Evolutionary conservation across 2,113 vertebrate species (phyloP).

Genomic region (Poicephalus meyeri): DNA sequence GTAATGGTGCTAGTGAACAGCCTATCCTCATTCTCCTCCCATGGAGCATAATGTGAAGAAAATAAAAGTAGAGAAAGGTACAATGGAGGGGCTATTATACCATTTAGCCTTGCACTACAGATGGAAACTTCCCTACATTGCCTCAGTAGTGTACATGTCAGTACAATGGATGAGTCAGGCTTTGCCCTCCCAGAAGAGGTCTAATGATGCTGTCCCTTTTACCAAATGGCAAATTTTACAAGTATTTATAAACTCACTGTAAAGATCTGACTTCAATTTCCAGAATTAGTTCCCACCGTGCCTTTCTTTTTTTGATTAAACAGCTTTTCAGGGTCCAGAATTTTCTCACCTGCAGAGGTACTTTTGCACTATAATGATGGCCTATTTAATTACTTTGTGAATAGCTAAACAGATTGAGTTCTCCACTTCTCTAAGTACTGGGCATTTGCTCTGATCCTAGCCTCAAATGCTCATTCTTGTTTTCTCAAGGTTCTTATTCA

Average conservation of each 20-base stretch:
- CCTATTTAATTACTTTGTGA: not conserved
- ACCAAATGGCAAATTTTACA: not conserved
- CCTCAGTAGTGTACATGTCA: not conserved
- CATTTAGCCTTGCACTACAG: not conserved
- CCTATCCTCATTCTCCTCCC: not conserved
- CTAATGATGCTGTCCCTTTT: not conserved
- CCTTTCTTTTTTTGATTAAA: not conserved
- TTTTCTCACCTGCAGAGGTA: not conserved
- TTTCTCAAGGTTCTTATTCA: not conserved
- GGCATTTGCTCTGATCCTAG: not conserved
- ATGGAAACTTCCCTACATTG: not conserved
- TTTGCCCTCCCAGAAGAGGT: not conserved
- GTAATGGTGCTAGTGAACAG: not conserved
- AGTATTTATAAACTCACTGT: not conserved
- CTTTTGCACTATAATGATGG: not conserved
- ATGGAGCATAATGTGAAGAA: not conserved
- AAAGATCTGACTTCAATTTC: not conserved
- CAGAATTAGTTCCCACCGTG: not conserved
- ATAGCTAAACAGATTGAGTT: not conserved
- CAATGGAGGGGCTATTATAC: not conserved
- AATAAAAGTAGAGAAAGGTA: not conserved
- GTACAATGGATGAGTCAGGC: not conserved
- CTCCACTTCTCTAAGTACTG: not conserved
- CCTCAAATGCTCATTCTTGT: not conserved
- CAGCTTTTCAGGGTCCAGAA: not conserved